Base-by-base conservation (phyloP, 1,140 invertebrate species). In the Drosophila pseudoananassae region DNA sequence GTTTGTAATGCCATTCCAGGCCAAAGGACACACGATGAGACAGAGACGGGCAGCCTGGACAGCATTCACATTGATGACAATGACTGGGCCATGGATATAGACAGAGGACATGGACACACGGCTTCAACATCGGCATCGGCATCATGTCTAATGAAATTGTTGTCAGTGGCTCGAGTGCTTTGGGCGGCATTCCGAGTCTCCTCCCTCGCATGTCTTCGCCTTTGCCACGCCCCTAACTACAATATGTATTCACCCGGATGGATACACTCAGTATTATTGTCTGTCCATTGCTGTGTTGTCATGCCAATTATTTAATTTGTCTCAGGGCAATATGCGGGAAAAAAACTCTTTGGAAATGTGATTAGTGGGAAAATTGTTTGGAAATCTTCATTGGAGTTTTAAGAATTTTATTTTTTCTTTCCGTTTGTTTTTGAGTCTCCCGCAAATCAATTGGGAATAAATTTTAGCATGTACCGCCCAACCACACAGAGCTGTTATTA, bases 291-390 rank as follows among this genome's bases (percentile, higher is more conserved):
- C 75, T 57, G 75, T 76, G 75, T 76, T 80, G 78, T 88, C 82
- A 88, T 82, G 82, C 83, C 82, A 87, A 87, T 87, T 87, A 87
- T 87, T 88, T 88, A 88, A 87, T 87, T 87, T 87, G 83, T 88
- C 64, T 60, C 47, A 38, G 23, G 56, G 57, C 50, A 75, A 61
- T 10, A 64, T 23, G 27, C 15, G 63, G 57, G 27, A 33, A 17
- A 66, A 31, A 66, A 38, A 49, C 33, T 55, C 49, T 58, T 59
- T 50, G 56, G 52, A 58, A 81, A 87, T 87, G 74, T 75, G 73
- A 81, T 78, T 81, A 78, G 64, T 68, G 23, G 20, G 20, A 3
- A 20, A 33, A 46, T 6, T 45, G 14, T 38, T 33, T 9, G 2
- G 6, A 36, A 65, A 53, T 15, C 25, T 20, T 20, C 20, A 20